Conservation (phyloP, 2,888 invertebrate species). For the Calliopum simillimum region DNA sequence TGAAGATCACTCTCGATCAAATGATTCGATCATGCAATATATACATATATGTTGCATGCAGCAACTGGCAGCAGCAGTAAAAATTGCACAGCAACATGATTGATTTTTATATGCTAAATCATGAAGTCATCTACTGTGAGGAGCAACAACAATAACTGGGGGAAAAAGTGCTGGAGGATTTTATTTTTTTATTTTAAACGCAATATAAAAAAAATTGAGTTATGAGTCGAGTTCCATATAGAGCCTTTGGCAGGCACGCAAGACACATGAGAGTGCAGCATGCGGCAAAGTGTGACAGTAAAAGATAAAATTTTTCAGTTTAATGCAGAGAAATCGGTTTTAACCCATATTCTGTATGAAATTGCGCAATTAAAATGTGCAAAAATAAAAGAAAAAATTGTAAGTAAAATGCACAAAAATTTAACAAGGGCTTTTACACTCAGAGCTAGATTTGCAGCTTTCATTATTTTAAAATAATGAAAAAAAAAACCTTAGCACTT, state of each 20-base stretch:
- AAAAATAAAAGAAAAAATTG: not conserved
- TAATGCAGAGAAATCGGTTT: not conserved
- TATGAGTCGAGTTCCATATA: conserved; percentile 4
- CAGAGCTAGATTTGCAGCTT: too few relatives aligned
- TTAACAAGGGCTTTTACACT: too few relatives aligned
- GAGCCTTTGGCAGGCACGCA: conserved; percentile 1
- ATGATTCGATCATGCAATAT: conserved; percentile 4
- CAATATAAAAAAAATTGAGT: conserved; percentile 16
- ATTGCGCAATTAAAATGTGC: conserved; percentile 21
- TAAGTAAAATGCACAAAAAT: too few relatives aligned
- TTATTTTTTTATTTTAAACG: not conserved
- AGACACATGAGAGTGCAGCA: not conserved
- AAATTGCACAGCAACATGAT: not conserved
- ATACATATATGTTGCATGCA: conserved; percentile 1
- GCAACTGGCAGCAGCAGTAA: not conserved
- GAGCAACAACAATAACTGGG: too few relatives aligned
- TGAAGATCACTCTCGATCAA: conserved; percentile 19
- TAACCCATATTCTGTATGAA: conserved; percentile 16
- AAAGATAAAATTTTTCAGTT: not conserved
- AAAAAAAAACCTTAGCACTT: too few relatives aligned
- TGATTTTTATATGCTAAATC: not conserved
- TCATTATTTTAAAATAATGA: too few relatives aligned
- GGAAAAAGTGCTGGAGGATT: too few relatives aligned
- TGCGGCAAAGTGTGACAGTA: not conserved
- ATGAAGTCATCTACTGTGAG: too few relatives aligned